phyloP scores from a whole-genome alignment of 2,888 invertebrate species.

The Heliconius aoede region DNA sequence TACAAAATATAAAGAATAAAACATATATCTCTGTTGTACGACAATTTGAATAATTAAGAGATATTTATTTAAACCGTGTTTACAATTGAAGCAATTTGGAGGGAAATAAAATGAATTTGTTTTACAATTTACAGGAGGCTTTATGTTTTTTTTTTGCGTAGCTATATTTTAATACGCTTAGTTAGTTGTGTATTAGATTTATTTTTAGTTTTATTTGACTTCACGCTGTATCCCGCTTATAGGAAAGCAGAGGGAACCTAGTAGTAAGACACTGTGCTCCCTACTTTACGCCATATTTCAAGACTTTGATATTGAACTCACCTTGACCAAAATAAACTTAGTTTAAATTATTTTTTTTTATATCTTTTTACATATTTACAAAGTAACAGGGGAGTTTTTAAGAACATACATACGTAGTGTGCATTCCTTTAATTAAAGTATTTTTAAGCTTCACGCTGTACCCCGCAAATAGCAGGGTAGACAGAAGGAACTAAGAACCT shows the following conservation, averaged over 20 bases:
- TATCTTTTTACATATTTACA: too few relatives aligned
- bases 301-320: not conserved
- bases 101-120: slow-evolving; percentile 18
- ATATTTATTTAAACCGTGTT: slow-evolving; percentile 21
- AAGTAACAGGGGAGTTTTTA: too few relatives aligned
- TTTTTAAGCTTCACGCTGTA: not conserved
- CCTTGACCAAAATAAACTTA: too few relatives aligned
- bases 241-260: not conserved
- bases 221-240: not conserved
- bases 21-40: slow-evolving; percentile 6
- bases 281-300: not conserved
- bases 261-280: not conserved
- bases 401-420: too few relatives aligned
- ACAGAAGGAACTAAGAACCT: not conserved
- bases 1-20: slow-evolving; percentile 8
- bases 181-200: too few relatives aligned
- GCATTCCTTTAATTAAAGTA: too few relatives aligned
- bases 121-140: not conserved
- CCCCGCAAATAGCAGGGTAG: not conserved
- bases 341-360: too few relatives aligned
- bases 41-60: slow-evolving; percentile 24
- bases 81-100: slow-evolving; percentile 19
- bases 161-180: not conserved
- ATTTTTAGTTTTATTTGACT: too few relatives aligned
- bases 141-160: not conserved